Evolutionary conservation across 2,888 invertebrate genomes (phyloP), one percentile per base, ranked within the genome.

Genomic region (Patella caerulea): DNA sequence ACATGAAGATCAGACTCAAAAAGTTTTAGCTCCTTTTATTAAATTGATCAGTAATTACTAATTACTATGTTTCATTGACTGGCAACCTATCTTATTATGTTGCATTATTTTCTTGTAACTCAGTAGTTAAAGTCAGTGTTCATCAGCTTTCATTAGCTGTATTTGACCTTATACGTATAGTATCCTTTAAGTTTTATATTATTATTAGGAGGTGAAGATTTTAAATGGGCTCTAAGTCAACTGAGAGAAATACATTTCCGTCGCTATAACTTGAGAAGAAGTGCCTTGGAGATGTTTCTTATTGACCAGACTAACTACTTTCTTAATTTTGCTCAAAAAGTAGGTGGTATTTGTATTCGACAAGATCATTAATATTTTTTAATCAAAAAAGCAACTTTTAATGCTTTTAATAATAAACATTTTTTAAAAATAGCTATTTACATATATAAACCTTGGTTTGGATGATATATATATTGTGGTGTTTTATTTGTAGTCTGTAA

Each of bases 291-390:
- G 88, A 92, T 94, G 85, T 94, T 94, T 88, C 90, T 94, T 14
- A 92, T 94, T 29, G 94, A 94, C 88, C 94, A 94, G 87, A 94
- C 94, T 0, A 94, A 94, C 85, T 94, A 94, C 85, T 94, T 94
- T 89, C 91, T 94, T 54, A 94, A 94, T 89, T 94, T 94, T 84
- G 93, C 93, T 71, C 93, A 93, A 65, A 94, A 94, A 92, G 94
- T 94, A 45, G 45, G 45, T 45, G 9, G 45, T 45, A 45, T 45
- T 45, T 45, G 45, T 45, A 45, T 45, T 45, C 9, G 45, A 9
- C 45, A 45, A 9, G 45, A 45, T 45, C 45, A 45, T 45, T 9
- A 9, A 45, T 45, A 45, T 45, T 45, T 45, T 45, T 45, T 34
- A 34, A 34, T 34, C 7, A 5, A 7, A 45, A 9, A 7, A 45